Base-by-base conservation (phyloP, 2,888 invertebrate species). In the Acholoe squamosa region DNA sequence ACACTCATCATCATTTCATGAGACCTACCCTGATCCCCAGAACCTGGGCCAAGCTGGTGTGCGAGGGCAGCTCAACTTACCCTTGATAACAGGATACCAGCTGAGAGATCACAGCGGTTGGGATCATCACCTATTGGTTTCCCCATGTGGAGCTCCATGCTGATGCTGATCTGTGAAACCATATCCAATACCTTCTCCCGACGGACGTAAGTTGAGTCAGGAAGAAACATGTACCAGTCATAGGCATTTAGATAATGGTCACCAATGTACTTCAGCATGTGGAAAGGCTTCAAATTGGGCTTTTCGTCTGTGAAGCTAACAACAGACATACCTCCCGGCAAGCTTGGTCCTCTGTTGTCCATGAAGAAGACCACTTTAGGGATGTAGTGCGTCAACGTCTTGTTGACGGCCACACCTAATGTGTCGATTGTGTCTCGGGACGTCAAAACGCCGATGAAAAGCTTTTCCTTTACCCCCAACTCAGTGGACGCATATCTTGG, bases 401-500 rank as follows among this genome's bases (percentile, higher is more conserved):
- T 97, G 96, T 99, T 99, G n/a, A 98, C 96, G 22, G 98, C 98
- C 56, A 97, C 96, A 0, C 98, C 98, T 92, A 97, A 97, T 61
- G 97, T 97, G 91, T 97, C 97, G 31, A 96, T 92, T 14, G 95
- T 94, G 14, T 93, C 92, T 61, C 92, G 92, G 5, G 94, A 93
- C 28, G 98, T 98, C 94, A 99, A 96, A 61, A 99, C 97, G 28
- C 98, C 98, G 54, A 98, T 97, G 94, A 99, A 98, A 22, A 99
- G 95, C 94, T 98, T 98, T 93, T 98, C 98, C 92, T 98, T 97
- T 93, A 99, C 99, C 28, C 98, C 99, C 90, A 99, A 97, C 96
- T 99, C 99, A 0, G 99, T 98, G 86, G 98, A 98, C 95, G 98
- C 99, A 96, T 98, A 99, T 33, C 99, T 97, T 0, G 99, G 98